These are phyloP conservation scores for Turritopsis dohrnii DNA, from an alignment of 30 jellyfish, hydroid and myxozoan genomes.

Conservation along the genomic window DNA sequence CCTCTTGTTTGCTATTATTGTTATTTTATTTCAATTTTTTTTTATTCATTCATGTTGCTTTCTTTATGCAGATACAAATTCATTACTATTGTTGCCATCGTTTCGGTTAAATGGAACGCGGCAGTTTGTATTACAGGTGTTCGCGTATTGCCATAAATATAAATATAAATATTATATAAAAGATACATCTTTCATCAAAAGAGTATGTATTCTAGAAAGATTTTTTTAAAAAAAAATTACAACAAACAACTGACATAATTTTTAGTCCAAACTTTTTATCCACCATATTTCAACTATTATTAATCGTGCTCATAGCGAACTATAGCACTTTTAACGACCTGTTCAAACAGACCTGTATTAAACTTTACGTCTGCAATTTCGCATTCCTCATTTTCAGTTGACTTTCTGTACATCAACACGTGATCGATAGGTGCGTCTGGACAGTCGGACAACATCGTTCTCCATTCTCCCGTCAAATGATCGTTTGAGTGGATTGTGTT, in stretches of 20 bases:
- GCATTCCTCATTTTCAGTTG: not conserved
- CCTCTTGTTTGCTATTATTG: no score
- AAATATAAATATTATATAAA: no score
- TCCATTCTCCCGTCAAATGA: not conserved
- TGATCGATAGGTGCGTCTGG: constrained; percentile 9
- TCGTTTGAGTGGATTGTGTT: constrained; percentile 5
- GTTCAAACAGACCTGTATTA: not conserved
- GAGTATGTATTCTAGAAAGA: no score
- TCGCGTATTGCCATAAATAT: no score
- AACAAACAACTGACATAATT: not conserved
- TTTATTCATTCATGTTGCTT: no score
- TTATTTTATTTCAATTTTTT: no score
- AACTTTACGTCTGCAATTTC: not conserved
- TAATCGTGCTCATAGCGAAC: not conserved
- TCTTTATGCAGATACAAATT: no score
- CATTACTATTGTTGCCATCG: no score
- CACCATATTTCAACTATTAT: not conserved
- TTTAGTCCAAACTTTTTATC: not conserved
- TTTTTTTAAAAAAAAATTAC: not conserved
- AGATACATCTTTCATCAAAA: no score
- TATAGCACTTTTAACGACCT: not conserved
- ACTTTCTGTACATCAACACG: not conserved
- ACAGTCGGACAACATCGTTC: not conserved
- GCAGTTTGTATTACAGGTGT: no score
- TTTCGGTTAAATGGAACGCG: no score